Evolutionary conservation across 2,797 vertebrate species (phyloP).

Genomic region (Sparus aurata): DNA sequence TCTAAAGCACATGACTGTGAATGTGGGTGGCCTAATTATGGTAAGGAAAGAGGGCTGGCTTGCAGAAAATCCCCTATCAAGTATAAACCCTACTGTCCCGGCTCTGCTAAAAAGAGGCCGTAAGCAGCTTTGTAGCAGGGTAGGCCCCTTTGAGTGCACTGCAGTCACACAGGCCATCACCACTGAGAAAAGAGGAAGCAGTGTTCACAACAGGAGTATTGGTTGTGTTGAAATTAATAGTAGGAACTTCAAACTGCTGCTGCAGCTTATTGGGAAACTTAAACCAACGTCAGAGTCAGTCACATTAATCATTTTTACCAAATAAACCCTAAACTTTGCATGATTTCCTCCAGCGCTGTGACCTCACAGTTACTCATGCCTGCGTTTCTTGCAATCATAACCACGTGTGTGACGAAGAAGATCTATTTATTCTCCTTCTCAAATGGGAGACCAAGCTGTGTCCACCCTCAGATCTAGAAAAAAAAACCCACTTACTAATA

Average conservation of each 20-base stretch:
- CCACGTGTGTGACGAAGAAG: neutral
- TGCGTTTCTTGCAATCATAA: neutral
- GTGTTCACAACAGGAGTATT: conserved; percentile 24
- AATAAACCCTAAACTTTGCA: neutral
- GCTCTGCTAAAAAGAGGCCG: conserved; percentile 70
- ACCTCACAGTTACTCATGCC: neutral
- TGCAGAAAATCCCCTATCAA: conserved; percentile 79
- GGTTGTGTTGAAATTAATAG: conserved; percentile 53
- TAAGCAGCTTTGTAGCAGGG: conserved; percentile 73
- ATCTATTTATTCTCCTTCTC: neutral
- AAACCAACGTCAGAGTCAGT: neutral
- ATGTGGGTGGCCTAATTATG: conserved; percentile 87
- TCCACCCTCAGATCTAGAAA: neutral
- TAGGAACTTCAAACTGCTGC: conserved; percentile 44
- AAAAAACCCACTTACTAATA: conserved; percentile 29
- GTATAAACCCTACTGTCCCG: conserved; percentile 73
- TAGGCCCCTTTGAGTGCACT: conserved; percentile 52
- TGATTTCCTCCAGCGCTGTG: neutral
- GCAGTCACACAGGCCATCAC: conserved; percentile 36
- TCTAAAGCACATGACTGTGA: conserved; percentile 74
- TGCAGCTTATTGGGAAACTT: conserved; percentile 20
- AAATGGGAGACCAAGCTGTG: neutral
- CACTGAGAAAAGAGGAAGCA: conserved; percentile 65
- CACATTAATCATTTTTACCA: neutral
- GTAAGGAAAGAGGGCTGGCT: conserved; percentile 67